Conservation (phyloP, 2,888 invertebrate genomes). For the Mycalesis mineus region DNA sequence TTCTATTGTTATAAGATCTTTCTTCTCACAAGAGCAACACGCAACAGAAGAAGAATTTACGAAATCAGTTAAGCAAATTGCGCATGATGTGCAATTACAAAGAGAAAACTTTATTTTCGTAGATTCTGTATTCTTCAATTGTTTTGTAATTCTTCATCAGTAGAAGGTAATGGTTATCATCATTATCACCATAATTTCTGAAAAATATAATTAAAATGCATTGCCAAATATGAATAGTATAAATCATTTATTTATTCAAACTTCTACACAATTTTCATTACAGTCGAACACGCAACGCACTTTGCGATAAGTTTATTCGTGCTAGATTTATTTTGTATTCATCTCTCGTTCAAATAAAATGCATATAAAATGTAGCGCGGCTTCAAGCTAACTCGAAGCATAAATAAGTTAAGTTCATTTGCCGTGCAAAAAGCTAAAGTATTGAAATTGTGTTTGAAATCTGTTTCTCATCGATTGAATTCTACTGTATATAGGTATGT, state of each 20-base stretch:
- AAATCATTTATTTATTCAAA: constrained; percentile 7
- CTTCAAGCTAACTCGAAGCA: background rate
- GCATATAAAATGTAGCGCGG: background rate
- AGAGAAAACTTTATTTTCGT: too few species aligned
- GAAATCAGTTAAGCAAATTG: too few species aligned
- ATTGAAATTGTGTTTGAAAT: background rate
- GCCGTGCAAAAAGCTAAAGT: background rate
- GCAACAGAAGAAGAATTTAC: too few species aligned
- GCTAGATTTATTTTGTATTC: background rate
- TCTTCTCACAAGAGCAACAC: too few species aligned
- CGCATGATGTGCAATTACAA: too few species aligned
- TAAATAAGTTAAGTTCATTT: background rate
- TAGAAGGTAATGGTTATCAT: too few species aligned
- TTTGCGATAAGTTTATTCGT: background rate
- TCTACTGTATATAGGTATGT: too few species aligned
- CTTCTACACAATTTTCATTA: constrained; percentile 8
- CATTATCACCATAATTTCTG: too few species aligned
- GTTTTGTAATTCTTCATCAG: too few species aligned
- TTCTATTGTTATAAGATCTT: too few species aligned
- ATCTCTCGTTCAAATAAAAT: background rate
- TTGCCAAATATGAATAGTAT: background rate
- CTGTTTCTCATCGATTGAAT: background rate
- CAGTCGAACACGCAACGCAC: background rate
- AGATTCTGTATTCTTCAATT: too few species aligned
- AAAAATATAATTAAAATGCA: too few species aligned